Evolutionary conservation across 35 echinoderm and acorn worm genomes (phyloP).

Genomic region (Apostichopus californicus): DNA sequence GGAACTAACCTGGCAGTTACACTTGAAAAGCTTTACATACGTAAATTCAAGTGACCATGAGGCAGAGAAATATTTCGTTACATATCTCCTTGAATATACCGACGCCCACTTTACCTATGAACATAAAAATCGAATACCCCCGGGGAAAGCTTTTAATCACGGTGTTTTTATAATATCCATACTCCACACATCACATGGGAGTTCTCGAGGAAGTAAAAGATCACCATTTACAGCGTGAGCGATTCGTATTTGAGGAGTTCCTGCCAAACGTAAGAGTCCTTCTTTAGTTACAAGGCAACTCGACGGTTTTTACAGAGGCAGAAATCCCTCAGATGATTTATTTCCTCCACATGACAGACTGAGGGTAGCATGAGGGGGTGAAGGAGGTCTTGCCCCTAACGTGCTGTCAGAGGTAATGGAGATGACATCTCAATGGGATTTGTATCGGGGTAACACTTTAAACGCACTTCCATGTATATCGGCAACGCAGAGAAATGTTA

Average conservation of each 20-base stretch:
- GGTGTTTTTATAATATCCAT: constrained; percentile 41
- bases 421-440: constrained; percentile 8
- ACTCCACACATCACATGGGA: constrained; percentile 43
- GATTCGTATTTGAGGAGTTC: constrained; percentile 13
- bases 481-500: too few relatives aligned
- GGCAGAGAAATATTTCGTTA: constrained; percentile 33
- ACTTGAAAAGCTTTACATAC: constrained; percentile 23
- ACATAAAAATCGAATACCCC: constrained; percentile 54
- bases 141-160: constrained; percentile 53
- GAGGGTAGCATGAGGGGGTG: constrained; percentile 1
- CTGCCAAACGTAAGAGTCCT: neutral
- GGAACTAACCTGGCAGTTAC: neutral
- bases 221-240: constrained; percentile 15
- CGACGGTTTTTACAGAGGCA: constrained; percentile 2
- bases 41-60: constrained; percentile 52
- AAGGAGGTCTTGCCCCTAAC: constrained; percentile 13
- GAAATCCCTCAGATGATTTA: constrained; percentile 16
- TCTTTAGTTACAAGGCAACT: neutral
- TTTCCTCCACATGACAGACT: neutral
- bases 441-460: neutral
- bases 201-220: neutral
- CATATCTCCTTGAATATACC: constrained; percentile 22
- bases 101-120: constrained; percentile 20
- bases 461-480: too few relatives aligned
- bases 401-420: constrained; percentile 40